Evolutionary conservation across 2,113 vertebrate genomes (phyloP).

Genomic region (Riparia riparia): DNA sequence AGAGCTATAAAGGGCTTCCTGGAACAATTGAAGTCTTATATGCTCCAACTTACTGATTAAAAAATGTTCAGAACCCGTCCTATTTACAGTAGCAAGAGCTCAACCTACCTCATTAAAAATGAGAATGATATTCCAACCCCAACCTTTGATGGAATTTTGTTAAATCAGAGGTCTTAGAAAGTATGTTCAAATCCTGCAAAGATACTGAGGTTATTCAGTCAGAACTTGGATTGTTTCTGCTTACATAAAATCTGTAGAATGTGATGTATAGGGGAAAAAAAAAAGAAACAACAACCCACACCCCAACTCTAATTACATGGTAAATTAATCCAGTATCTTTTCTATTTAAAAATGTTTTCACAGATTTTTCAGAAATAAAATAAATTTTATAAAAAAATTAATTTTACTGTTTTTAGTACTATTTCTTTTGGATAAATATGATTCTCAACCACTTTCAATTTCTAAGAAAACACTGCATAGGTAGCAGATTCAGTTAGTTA

Average conservation of each 20-base stretch:
- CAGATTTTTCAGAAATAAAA: neutral
- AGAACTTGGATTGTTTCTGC: neutral
- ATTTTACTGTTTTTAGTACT: neutral
- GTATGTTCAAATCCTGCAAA: neutral
- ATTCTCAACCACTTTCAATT: neutral
- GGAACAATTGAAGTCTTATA: neutral
- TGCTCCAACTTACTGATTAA: neutral
- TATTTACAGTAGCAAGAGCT: neutral
- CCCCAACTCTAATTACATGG: fast-evolving
- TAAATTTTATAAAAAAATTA: neutral
- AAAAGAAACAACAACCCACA: no score
- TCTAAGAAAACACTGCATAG: neutral
- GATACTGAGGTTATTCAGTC: neutral
- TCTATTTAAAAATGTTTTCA: neutral
- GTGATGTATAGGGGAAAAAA: neutral
- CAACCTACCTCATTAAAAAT: neutral
- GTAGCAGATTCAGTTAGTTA: neutral
- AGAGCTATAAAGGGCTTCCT: neutral
- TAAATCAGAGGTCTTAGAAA: neutral
- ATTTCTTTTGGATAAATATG: neutral
- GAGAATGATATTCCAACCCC: neutral
- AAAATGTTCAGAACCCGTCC: neutral
- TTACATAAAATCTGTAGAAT: neutral
- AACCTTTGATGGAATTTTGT: neutral
- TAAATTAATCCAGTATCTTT: neutral